These are phyloP conservation scores for Leptura quadrifasciata DNA, from an alignment of 2,888 invertebrate species.

Conservation along the genomic window DNA sequence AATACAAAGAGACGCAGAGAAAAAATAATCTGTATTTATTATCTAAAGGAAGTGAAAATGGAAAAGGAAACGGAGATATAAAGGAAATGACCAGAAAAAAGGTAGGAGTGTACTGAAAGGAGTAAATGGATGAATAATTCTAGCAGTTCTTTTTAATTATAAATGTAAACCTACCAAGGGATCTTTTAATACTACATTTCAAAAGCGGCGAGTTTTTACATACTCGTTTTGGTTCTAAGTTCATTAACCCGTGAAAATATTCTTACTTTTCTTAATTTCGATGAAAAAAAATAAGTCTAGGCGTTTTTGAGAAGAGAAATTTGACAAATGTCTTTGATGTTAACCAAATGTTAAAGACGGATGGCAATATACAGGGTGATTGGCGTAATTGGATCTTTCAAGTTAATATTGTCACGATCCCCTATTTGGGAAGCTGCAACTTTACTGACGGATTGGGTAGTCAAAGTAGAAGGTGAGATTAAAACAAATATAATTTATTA, in stretches of 20 bases:
- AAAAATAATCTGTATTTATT: slow-evolving; percentile 43
- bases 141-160: slow-evolving; percentile 37
- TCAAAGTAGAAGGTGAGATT: no score
- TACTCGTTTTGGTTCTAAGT: not conserved
- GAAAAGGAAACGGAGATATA: slow-evolving; percentile 40
- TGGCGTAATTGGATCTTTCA: no score
- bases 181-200: slow-evolving; percentile 13
- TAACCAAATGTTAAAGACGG: no score
- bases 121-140: slow-evolving; percentile 38
- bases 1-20: slow-evolving; percentile 18
- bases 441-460: no score
- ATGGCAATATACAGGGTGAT: no score
- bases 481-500: no score
- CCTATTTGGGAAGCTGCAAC: no score
- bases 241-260: not conserved
- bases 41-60: slow-evolving; percentile 38
- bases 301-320: not conserved
- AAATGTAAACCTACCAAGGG: slow-evolving; percentile 15
- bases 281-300: not conserved
- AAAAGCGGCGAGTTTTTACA: slow-evolving; percentile 5
- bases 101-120: slow-evolving; percentile 32
- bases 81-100: slow-evolving; percentile 35
- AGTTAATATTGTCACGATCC: no score
- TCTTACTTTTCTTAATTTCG: not conserved
- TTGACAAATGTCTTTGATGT: not conserved